Evolutionary conservation across 2,113 vertebrate genomes (phyloP), one percentile per base, ranked within the genome.

Genomic region (Cochlearius cochlearius): DNA sequence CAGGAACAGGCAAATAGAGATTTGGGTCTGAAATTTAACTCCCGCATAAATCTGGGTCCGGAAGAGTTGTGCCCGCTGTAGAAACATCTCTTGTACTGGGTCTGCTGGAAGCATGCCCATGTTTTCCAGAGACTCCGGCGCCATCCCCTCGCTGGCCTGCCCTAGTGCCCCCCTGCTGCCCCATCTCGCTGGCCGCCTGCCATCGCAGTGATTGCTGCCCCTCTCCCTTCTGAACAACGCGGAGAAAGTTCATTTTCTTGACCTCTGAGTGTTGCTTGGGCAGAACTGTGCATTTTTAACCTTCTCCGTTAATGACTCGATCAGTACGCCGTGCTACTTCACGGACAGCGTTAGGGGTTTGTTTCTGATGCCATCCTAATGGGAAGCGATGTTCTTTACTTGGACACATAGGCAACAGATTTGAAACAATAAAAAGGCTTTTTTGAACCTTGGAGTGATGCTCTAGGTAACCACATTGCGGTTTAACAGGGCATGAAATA

Each of bases 401-500:
- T 86, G 94, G 92, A 60, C 77, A 80, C 75, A 50, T 55, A 85
- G 94, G 90, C 91, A 95, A 95, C 94, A 83, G 94, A 86, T 97
- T 95, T 80, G 91, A 95, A 93, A 91, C 89, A 82, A 25, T 45
- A 68, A 91, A 92, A 94, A 66, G n/a, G 47, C 78, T 97, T 90
- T 97, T 97, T 97, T 86, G 49, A 73, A 95, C 97, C 96, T 92
- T 93, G 97, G 93, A 96, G 90, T 91, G 96, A 97, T 97, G 88
- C 92, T 86, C 92, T 96, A 95, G 98, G 99, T 98, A 96, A 98
- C 98, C 81, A 98, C 98, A 98, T 99, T 99, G 99, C 98, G 97
- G 98, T 98, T 99, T 99, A 99, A 99, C 99, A 99, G 99, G 99
- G 98, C 98, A 98, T 99, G 99, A 99, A 99, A 99, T 99, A 98